Evolutionary conservation across 2,113 vertebrate species (phyloP).

Genomic region (Sialia sialis): DNA sequence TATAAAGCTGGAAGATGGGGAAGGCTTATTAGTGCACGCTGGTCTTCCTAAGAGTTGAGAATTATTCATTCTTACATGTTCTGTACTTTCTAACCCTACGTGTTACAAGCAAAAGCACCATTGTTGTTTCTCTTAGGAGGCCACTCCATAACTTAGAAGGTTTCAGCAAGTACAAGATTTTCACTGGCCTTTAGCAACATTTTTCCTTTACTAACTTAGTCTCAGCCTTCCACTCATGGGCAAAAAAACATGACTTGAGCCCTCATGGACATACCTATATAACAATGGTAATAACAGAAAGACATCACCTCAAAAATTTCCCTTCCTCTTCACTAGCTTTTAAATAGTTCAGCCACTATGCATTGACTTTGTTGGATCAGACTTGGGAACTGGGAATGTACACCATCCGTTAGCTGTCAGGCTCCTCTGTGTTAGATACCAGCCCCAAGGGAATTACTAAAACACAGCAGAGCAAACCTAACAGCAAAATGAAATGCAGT

Average conservation of each 20-base stretch:
- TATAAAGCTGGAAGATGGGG: not conserved
- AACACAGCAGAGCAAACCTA: not conserved
- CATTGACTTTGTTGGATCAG: not conserved
- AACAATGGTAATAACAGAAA: not conserved
- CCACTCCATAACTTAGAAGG: not conserved
- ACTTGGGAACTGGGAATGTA: not conserved
- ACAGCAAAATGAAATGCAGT: not conserved
- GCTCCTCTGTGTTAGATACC: not conserved
- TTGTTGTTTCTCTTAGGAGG: not conserved
- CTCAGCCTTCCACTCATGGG: not conserved
- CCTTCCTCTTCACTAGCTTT: not conserved
- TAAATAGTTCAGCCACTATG: not conserved
- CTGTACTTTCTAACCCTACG: not conserved
- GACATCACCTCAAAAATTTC: not conserved
- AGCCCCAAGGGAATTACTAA: not conserved
- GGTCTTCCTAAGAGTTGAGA: not conserved
- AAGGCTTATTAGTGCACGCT: not conserved
- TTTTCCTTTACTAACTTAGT: not conserved
- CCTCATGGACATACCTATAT: not conserved
- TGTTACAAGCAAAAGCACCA: not conserved
- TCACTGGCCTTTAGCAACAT: not conserved
- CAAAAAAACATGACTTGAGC: not conserved
- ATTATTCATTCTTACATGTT: not conserved
- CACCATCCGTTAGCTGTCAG: conserved; percentile 1
- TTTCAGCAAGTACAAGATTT: not conserved